Conservation (phyloP, 2,797 vertebrate species). For the Smutsia gigantea region DNA sequence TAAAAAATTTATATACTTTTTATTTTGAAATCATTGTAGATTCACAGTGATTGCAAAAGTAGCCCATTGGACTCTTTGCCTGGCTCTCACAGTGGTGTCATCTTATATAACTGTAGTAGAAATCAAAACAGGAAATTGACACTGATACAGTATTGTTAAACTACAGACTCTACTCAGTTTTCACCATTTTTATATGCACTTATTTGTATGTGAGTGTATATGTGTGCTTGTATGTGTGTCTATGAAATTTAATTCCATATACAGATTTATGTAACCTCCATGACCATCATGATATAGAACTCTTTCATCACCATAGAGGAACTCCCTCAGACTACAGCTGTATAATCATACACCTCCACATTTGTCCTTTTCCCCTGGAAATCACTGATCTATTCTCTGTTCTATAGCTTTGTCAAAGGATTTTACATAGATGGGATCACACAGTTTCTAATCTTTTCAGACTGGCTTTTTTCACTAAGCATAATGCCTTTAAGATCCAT, state of each 20-base stretch:
- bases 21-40: neutral
- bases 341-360: neutral
- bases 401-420: neutral
- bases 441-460: neutral
- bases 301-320: neutral
- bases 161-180: neutral
- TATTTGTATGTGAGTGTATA: neutral
- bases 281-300: neutral
- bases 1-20: neutral
- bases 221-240: neutral
- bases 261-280: neutral
- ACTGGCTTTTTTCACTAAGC: neutral
- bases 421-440: neutral
- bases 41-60: neutral
- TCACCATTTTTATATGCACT: neutral
- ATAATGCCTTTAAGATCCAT: neutral
- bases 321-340: neutral
- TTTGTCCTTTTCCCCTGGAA: neutral
- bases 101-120: neutral
- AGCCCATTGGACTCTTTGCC: neutral
- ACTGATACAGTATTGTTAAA: neutral
- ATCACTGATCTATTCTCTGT: neutral
- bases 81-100: neutral
- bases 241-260: neutral
- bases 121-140: conserved; percentile 14